phyloP scores from a whole-genome alignment of 2,888 invertebrate species.

The Ormyrus thymus region DNA sequence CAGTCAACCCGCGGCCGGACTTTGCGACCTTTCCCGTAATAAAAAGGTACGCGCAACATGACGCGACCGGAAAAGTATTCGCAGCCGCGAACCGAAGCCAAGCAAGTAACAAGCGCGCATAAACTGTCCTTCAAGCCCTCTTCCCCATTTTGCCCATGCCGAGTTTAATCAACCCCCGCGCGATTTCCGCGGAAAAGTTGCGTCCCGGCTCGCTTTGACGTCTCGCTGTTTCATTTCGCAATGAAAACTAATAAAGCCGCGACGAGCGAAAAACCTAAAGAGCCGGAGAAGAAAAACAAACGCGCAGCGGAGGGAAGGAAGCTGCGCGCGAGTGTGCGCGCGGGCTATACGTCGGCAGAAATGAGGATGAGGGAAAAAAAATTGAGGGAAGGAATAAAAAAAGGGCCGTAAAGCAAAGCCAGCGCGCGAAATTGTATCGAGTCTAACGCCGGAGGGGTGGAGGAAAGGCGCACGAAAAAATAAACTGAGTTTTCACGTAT shows the following conservation, averaged over 20 bases:
- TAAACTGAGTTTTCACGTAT: no score
- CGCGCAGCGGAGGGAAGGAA: neutral
- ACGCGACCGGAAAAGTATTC: neutral
- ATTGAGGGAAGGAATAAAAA: no score
- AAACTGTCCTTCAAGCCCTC: neutral
- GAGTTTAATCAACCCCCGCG: conserved; percentile 15
- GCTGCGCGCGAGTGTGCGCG: neutral
- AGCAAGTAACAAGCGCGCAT: neutral
- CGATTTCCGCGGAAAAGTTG: conserved; percentile 18
- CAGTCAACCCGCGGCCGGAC: neutral
- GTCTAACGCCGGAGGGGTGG: no score
- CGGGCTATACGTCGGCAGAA: no score
- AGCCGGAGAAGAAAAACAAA: conserved; percentile 24
- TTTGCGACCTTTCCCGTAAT: conserved; percentile 9
- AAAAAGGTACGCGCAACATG: neutral
- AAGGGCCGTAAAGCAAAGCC: no score
- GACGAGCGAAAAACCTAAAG: no score
- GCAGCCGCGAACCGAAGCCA: conserved; percentile 2
- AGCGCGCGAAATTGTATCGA: no score
- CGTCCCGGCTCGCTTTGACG: neutral
- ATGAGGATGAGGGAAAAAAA: no score
- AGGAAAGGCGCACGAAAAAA: no score
- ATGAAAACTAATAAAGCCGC: conserved; percentile 57
- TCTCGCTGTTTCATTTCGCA: conserved; percentile 47
- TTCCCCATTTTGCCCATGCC: no score